These are phyloP conservation scores for Hydrotaea diabolus DNA, from an alignment of 2,888 invertebrate species.

Conservation along the genomic window DNA sequence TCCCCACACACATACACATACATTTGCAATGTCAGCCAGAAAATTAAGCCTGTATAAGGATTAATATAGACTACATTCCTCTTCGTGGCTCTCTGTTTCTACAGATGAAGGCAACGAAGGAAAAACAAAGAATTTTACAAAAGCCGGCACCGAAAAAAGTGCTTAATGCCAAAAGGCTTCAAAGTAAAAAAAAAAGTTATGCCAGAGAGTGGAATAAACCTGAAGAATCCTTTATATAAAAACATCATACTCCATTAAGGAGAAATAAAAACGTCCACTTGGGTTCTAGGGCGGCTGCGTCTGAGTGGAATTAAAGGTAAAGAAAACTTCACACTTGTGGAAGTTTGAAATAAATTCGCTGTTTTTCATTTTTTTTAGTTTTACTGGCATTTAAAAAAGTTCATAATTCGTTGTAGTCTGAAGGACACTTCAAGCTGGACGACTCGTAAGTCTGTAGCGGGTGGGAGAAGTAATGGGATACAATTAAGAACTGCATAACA, in stretches of 20 bases:
- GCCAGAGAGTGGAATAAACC: background rate
- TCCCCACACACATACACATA: background rate
- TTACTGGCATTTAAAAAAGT: background rate
- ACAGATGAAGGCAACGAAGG: background rate
- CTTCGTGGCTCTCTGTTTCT: background rate
- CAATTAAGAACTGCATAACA: too few species aligned
- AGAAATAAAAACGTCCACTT: slow-evolving; percentile 17
- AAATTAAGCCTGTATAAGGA: slow-evolving; percentile 62
- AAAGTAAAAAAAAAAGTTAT: slow-evolving; percentile 17
- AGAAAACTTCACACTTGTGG: background rate
- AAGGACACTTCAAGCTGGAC: background rate
- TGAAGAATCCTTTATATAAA: background rate
- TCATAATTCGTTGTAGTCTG: background rate
- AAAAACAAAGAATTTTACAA: background rate
- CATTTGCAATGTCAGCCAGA: slow-evolving; percentile 66
- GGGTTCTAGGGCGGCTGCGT: background rate
- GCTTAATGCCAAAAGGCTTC: slow-evolving; percentile 61
- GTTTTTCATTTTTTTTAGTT: background rate
- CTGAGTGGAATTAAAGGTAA: background rate
- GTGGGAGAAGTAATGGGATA: too few species aligned
- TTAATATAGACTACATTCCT: slow-evolving; percentile 41
- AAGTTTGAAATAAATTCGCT: background rate
- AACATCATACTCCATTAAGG: background rate
- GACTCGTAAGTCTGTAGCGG: too few species aligned
- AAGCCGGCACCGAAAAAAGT: background rate